Evolutionary conservation across 1,140 invertebrate species (phyloP), one percentile per base, ranked within the genome.

Genomic region (Pteromalus puparum): DNA sequence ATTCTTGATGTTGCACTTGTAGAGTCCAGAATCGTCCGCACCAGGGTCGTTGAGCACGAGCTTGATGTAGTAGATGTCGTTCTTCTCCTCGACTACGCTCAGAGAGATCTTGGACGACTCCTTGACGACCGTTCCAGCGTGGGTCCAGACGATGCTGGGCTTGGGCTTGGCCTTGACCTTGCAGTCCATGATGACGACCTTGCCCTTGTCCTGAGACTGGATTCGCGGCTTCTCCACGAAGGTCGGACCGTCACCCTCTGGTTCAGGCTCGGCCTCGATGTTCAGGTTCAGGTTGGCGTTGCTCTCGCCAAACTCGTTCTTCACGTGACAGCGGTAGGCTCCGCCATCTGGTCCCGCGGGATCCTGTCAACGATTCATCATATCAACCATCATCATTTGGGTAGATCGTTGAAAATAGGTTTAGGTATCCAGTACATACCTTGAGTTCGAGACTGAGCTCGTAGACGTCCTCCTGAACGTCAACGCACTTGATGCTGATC

Each of bases 1-100:
- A 93, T 99, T 99, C 93, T 99, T 99, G 85, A 99, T 98, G 89
- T 98, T 98, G 91, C 98, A 99, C 93, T 99, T 99, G 94, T 99
- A 99, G 48, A 99, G 94, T 65, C 99, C 99, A 88, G 98, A 98
- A 94, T 99, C 98, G 89, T 98, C 97, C 86, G 97, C 95, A 88
- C 97, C 97, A 83, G 98, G 98, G 94, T 99, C 97, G 93, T 97
- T 96, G 13, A 99, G 94, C 92, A 98, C 97, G 83, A 99, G 92
- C 90, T 97, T 96, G 67, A 98, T 97, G 79, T 97, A 97, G 91
- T 98, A 99, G 88, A 97, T 95, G 88, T 97, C 96, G 87, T 97
- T 95, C 87, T 96, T 95, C 80, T 97, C 95, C 91, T 97, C 95
- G 65, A 95, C 93, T 84, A 96, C 93, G 38, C 93, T 94, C 88